Conservation (phyloP, 37 sponge, comb jelly and placozoan genomes). For the Geodia barretti region DNA sequence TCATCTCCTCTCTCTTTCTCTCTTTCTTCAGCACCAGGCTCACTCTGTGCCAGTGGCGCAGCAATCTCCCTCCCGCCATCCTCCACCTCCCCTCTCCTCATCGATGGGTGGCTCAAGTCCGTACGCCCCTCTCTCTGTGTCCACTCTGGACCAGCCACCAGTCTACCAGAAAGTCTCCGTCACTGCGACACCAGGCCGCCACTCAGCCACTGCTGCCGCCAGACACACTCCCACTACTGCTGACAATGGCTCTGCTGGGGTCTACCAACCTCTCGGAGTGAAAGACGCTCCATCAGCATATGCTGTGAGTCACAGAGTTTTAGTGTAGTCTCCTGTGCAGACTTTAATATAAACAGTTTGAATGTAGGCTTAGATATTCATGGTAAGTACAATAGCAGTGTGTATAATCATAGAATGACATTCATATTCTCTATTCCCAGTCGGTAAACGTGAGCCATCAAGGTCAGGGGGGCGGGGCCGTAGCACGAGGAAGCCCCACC, state of each 20-base stretch:
- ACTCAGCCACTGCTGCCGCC: not conserved
- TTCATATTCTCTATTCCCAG: too few species aligned
- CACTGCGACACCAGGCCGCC: not conserved
- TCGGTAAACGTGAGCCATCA: too few species aligned
- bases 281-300: not conserved
- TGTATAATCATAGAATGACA: too few species aligned
- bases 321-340: too few species aligned
- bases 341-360: too few species aligned
- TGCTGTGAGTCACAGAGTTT: not conserved
- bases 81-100: not conserved
- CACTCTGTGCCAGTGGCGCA: too few species aligned
- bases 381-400: too few species aligned
- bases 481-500: too few species aligned
- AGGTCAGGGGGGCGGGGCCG: too few species aligned
- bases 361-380: too few species aligned
- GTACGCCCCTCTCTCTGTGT: not conserved
- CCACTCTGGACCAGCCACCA: not conserved
- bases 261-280: not conserved
- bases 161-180: not conserved
- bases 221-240: not conserved
- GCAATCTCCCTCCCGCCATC: not conserved
- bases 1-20: too few species aligned
- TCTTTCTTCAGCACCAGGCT: too few species aligned
- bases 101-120: not conserved
- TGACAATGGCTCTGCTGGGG: not conserved